Base-by-base conservation (phyloP, 30 jellyfish, hydroid and myxozoan genomes). In the Chrysaora quinquecirrha region DNA sequence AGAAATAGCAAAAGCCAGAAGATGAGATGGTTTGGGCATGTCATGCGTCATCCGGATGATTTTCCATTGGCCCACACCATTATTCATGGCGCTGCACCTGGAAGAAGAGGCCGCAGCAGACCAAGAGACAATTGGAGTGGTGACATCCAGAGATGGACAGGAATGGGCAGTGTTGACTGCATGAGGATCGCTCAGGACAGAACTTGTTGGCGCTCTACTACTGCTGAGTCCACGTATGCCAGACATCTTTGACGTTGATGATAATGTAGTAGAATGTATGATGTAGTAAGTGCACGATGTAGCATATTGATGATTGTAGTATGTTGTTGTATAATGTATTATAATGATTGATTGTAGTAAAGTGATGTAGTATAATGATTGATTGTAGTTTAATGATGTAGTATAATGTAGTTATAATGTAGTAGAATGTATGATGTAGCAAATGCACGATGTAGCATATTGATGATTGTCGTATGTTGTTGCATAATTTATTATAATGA, bases 41-140 rank as follows among this genome's bases (percentile, higher is more conserved):
- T 58, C 20, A 58, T 20, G 19, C 7, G 71, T 4, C 71, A 58
- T 19, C 71, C 71, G 4, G 71, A 19, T 3, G 71, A 58, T 25
- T 20, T 58, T 19, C 16, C 7, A 20, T 20, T 58, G 7, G 71
- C 71, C 19, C 7, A 58, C 33, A 58, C 71, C 29, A 58, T 58
- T 20, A 58, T 58, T 7, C 71, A 58, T 58, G 71, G 71, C 33
- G 16, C 10, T 58, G 71, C 33, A 3, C 71, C 71, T n/a, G 71
- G 71, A 20, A 58, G 19, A 7, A 7, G 71, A 3, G 71, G 16
- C 19, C 71, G 71, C 6, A 20, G 71, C 4, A 58, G 71, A 20
- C 71, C 71, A 20, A 7, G 71, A 58, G 11, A 20, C 10, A 58
- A 58, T 4, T 58, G 71, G 71, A 58, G 6, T 3, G 71, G 19